Evolutionary conservation across 2,113 vertebrate species (phyloP), one percentile per base, ranked within the genome.

Genomic region (Dendrocopos noguchii): DNA sequence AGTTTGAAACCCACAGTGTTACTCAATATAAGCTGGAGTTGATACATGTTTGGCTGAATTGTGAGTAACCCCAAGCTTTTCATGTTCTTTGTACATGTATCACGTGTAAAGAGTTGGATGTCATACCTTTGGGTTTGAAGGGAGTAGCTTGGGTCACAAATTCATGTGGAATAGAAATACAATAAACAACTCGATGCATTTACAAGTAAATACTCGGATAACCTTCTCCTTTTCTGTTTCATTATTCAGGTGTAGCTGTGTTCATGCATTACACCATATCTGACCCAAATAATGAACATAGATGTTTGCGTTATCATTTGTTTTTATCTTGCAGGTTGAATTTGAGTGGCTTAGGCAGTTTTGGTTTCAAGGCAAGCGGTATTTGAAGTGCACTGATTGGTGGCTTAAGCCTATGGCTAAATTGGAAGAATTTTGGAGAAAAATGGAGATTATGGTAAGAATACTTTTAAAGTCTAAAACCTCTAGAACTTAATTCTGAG

Each of bases 261-360:
- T 89, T 87, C 36, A 7, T 84, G 36, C 47, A 10, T 52, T 70
- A 18, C 21, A 9, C 24, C 20, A 8, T 55, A 86, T 25, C 70
- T 84, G 36, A 36, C 67, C 63, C 56, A 50, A 18, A 42, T 53
- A 59, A 36, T 10, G 31, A 68, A 55, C 10, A 2, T 5, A 77
- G 28, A 8, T 67, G 24, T 68, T 91, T 70, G 90, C 64, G 56
- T 12, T 86, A 18, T 42, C 9, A 2, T 63, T 5, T 89, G 46
- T 52, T 87, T 65, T 89, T 79, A 63, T 77, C 91, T 87, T 93
- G 36, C 96, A 99, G 99, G 99, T 99, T 50, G 99, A 99, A 95
- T 99, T 99, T 87, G 99, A 99, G 88, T 99, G 99, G 99, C 98
- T 99, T 86, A 97, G 99, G 57, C 99, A 99, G 96, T 99, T 99